Percentiles rank a stretch among this genome's conserved stretches.
phyloP scores from a whole-genome alignment of 2,113 vertebrate species.

The Elaphurus davidianus region DNA sequence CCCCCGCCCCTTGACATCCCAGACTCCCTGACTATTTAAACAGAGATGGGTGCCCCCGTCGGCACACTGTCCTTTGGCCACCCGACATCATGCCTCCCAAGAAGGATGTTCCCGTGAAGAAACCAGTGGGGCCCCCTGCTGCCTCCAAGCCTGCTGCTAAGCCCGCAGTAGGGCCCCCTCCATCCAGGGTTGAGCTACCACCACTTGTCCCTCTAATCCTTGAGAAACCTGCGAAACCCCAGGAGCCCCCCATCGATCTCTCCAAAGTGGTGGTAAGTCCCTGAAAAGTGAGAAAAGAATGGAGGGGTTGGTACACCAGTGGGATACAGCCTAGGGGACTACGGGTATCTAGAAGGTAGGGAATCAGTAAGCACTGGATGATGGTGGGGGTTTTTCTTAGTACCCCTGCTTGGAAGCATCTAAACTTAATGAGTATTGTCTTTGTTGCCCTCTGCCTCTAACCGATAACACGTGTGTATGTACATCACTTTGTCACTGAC shows the following conservation, averaged over 20 bases:
- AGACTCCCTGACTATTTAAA: constrained; percentile 80
- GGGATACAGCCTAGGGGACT: not conserved
- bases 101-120: constrained; percentile 79
- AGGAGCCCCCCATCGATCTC: constrained; percentile 76
- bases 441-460: not conserved
- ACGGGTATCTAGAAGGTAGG: not conserved
- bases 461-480: not conserved
- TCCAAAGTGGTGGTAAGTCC: constrained; percentile 81
- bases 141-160: constrained; percentile 70
- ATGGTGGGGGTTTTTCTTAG: not conserved
- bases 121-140: constrained; percentile 63
- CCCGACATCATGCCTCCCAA: constrained; percentile 79
- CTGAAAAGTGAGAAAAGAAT: not conserved
- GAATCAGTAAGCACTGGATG: not conserved
- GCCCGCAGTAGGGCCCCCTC: constrained; percentile 46
- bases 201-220: not conserved
- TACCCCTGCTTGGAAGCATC: not conserved
- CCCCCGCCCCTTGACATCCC: constrained; percentile 76
- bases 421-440: not conserved
- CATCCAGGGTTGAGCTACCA: constrained; percentile 53
- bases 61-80: constrained; percentile 60
- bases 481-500: not conserved
- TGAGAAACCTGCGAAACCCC: constrained; percentile 61
- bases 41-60: constrained; percentile 71
- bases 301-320: not conserved